Percentiles rank a stretch among this genome's conserved stretches.
These are phyloP conservation scores for Chrysemys picta DNA, from an alignment of 2,113 vertebrate species.

Conservation along the genomic window DNA sequence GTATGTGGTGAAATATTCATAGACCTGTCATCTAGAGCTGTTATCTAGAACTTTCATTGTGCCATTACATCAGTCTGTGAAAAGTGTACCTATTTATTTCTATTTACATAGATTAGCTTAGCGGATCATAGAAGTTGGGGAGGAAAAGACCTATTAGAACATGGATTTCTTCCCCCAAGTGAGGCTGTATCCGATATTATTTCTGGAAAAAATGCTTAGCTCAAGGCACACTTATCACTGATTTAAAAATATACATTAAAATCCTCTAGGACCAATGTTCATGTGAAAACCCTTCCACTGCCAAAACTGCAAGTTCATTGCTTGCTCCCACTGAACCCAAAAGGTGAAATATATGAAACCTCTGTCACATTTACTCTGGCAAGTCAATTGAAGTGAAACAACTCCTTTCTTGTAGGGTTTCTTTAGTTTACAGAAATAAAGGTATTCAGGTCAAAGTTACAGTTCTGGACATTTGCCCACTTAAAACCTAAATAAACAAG, in stretches of 20 bases:
- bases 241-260: background rate
- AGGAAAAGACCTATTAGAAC: background rate
- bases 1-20: conserved; percentile 55
- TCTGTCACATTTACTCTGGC: background rate
- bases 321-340: background rate
- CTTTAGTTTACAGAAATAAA: background rate
- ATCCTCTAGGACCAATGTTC: background rate
- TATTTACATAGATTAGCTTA: conserved; percentile 12
- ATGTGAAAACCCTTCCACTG: background rate
- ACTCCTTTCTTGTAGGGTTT: background rate
- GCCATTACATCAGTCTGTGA: no score
- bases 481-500: background rate
- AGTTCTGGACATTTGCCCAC: background rate
- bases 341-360: background rate
- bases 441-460: background rate
- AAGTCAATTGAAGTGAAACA: background rate
- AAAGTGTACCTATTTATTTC: background rate
- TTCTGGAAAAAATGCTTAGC: background rate
- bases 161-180: background rate
- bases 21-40: background rate
- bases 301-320: background rate
- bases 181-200: background rate
- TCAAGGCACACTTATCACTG: background rate
- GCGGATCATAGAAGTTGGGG: background rate
- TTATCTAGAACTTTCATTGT: background rate